Base-by-base conservation (phyloP, 2,113 vertebrate genomes). In the Anolis sagrei region DNA sequence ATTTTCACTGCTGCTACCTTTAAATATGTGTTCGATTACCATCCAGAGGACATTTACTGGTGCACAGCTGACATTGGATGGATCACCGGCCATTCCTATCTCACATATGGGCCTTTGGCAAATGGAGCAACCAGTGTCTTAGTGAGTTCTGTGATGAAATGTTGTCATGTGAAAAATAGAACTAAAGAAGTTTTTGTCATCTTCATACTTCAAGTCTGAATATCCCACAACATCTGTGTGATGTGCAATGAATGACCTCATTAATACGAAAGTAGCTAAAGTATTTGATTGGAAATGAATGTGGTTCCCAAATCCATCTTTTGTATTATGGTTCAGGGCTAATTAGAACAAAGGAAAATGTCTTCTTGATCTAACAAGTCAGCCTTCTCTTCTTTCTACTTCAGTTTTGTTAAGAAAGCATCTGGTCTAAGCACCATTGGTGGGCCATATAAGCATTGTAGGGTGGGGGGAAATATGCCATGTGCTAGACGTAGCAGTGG, bases 11-110 rank as follows among this genome's bases (percentile, higher is more conserved):
- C 98, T 72, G 92, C 96, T 88, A 98, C 98, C 5, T 99, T 99
- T 94, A 99, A 99, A 64, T 96, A 98, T 3, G 99, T 99, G 88
- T 99, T 99, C 73, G 98, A 99, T 96, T 95, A 99, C 94, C 98
- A 98, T 49, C 90, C 96, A 0, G 96, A 97, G 13, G 99, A 99
- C 39, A 91, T 99, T 61, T 99, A 98, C 95, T 99, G 99, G 99
- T 99, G 99, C 96, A 99, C 99, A 0, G 99, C 98, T 0, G 99
- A 99, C 94, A 97, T 99, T 3, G 98, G 99, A 1, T 99, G 99
- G 99, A 99, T 99, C 91, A 99, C 99, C 0, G 99, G 99, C 9
- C 99, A 99, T 92, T 99, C 99, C 85, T 99, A 99, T 92, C 94
- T 99, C 95, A 97, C 98, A 9, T 99, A 99, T 0, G 99, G 98